Evolutionary conservation across 2,888 invertebrate species (phyloP).

Genomic region (Keiferia lycopersicella): DNA sequence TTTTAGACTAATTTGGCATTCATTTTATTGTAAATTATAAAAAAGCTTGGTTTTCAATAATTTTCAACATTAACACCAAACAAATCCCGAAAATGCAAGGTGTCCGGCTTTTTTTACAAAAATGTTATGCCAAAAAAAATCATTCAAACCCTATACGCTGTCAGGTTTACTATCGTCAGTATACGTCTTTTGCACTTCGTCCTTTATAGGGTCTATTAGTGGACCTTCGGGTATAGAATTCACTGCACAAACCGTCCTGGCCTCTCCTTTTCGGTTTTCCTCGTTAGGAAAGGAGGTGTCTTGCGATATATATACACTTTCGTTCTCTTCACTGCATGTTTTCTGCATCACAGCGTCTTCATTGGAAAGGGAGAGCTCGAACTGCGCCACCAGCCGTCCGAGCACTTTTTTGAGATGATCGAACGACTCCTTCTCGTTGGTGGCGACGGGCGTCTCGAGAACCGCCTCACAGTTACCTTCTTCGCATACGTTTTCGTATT

Average conservation of each 20-base stretch:
- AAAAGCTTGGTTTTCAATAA: no score
- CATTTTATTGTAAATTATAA: no score
- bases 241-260: constrained; percentile 30
- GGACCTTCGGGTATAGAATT: constrained; percentile 26
- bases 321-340: constrained; percentile 37
- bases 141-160: constrained; percentile 41
- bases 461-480: constrained; percentile 48
- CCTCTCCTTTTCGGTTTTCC: constrained; percentile 37
- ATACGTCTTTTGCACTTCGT: constrained; percentile 28
- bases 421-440: constrained; percentile 57
- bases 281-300: constrained; percentile 40
- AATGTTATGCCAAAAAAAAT: no score
- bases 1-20: no score
- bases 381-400: constrained; percentile 64
- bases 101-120: no score
- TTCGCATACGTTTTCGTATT: constrained; percentile 51
- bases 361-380: constrained; percentile 58
- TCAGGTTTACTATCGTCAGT: constrained; percentile 36
- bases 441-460: constrained; percentile 36
- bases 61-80: no score
- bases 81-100: no score
- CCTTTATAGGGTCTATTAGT: background rate
- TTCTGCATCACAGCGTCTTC: constrained; percentile 45
- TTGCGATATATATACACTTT: constrained; percentile 39
- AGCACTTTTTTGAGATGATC: constrained; percentile 73